Base-by-base conservation (phyloP, 1,140 invertebrate species). In the Dysdera silvatica region DNA sequence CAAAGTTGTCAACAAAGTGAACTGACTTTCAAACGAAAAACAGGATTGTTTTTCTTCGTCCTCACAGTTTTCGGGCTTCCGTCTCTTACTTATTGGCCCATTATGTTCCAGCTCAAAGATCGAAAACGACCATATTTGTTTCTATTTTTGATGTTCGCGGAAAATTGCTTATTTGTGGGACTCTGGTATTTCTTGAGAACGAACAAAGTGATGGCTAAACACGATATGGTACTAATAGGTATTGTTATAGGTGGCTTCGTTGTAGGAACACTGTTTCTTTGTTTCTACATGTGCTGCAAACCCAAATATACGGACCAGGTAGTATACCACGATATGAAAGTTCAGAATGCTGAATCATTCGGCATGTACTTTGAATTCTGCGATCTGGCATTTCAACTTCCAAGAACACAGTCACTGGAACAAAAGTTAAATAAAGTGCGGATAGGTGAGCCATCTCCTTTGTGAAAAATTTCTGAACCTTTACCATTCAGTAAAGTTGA, bases 341-440 rank as follows among this genome's bases (percentile, higher is more conserved):
- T 58, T 14, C n/a, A 56, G 4, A 68, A 71, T 37, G 67, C 69
- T 0, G 59, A 67, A 7, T 60, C 54, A 6, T 72, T 65, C 41
- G 71, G 71, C 0, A 72, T 72, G 51, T 72, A 69, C 57, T 72
- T 68, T 48, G 71, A 72, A 18, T 72, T 72, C 41, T 72, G 71
- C 61, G 67, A 72, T 28, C 53, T 63, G 8, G 66, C 70, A 12
- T 71, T 72, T 54, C 69, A 69, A 40, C 35, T 72, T 4, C 61
- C 61, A 14, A 63, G 48, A 10, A 66, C 58, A 37, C 29, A 66
- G 37, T 48, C 43, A 7, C 31, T 66, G 4, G 57, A 61, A 33
- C 47, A 24, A 6, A 60, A 18, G 31, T 29, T 65, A 26, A 54
- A 53, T 31, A 35, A 52, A 43, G 43, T 58, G 14, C 47, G 57